A percentile compares a stretch with the other conserved stretches of the same genome.
These are phyloP conservation scores for Drosophila ogumai DNA, from an alignment of 1,140 invertebrate genomes.

Conservation along the genomic window DNA sequence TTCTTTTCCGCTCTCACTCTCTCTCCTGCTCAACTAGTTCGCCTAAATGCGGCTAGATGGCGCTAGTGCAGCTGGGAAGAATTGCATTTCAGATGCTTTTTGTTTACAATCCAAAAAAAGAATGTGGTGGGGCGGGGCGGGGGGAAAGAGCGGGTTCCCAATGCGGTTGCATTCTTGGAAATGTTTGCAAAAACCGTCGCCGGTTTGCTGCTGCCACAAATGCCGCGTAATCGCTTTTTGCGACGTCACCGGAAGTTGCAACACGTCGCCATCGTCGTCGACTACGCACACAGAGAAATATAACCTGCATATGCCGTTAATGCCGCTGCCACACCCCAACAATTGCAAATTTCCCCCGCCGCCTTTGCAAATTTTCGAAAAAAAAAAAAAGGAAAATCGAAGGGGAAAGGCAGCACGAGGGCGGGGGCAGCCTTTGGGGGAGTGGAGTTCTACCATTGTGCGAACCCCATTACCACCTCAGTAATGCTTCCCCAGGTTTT, in stretches of 20 bases:
- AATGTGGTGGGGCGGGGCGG: background rate
- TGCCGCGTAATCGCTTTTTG: slow-evolving; percentile 78
- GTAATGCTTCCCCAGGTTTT: slow-evolving; percentile 33
- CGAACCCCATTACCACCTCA: slow-evolving; percentile 37
- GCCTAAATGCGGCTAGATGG: slow-evolving; percentile 56
- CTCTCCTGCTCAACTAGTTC: slow-evolving; percentile 48
- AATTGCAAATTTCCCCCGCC: slow-evolving; percentile 50
- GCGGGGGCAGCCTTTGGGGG: slow-evolving; percentile 39
- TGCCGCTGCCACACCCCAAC: slow-evolving; percentile 62
- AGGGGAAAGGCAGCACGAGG: slow-evolving; percentile 1
- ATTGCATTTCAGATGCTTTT: slow-evolving; percentile 49
- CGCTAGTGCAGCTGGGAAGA: slow-evolving; percentile 42
- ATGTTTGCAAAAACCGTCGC: slow-evolving; percentile 68
- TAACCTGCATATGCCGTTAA: slow-evolving; percentile 64
- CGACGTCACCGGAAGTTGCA: slow-evolving; percentile 69
- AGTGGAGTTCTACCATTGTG: slow-evolving; percentile 57
- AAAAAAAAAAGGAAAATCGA: slow-evolving; percentile 46
- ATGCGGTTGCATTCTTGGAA: slow-evolving; percentile 71
- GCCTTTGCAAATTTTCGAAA: slow-evolving; percentile 58
- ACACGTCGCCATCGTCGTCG: slow-evolving; percentile 65
- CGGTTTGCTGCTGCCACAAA: slow-evolving; percentile 71
- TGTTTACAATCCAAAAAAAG: slow-evolving; percentile 42
- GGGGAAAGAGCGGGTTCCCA: slow-evolving; percentile 6
- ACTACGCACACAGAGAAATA: slow-evolving; percentile 33
- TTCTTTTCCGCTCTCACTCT: slow-evolving; percentile 7